These are phyloP conservation scores for Hydraecia micacea DNA, from an alignment of 2,888 invertebrate species.

Conservation along the genomic window DNA sequence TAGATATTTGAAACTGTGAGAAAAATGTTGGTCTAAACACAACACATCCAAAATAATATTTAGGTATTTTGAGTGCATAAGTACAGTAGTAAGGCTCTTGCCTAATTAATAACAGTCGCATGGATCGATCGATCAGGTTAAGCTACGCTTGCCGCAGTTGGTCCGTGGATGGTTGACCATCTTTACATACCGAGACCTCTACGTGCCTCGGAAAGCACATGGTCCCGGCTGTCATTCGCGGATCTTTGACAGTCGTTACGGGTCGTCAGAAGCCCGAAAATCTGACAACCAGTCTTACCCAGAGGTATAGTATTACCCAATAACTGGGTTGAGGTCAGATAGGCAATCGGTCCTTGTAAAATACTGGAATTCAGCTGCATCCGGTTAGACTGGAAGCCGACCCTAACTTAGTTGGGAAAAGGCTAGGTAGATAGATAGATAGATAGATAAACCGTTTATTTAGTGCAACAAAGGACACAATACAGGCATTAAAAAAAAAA, in stretches of 20 bases:
- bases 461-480: too few species aligned
- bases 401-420: too few species aligned
- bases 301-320: not conserved
- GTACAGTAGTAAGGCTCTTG: too few species aligned
- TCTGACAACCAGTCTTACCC: not conserved
- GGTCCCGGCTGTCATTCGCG: not conserved
- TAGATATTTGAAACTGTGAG: not conserved
- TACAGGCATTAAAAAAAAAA: too few species aligned
- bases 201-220: not conserved
- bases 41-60: not conserved
- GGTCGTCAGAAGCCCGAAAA: not conserved
- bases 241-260: not conserved
- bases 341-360: too few species aligned
- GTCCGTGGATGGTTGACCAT: not conserved
- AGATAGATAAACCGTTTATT: too few species aligned
- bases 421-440: too few species aligned
- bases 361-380: not conserved
- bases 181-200: not conserved
- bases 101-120: too few species aligned
- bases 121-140: too few species aligned
- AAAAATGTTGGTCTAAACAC: not conserved
- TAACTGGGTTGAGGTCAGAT: not conserved
- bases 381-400: not conserved
- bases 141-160: too few species aligned
- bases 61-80: slow-evolving; percentile 6